Evolutionary conservation across 2,113 vertebrate genomes (phyloP), one percentile per base, ranked within the genome.

Genomic region (Megaptera novaeangliae): DNA sequence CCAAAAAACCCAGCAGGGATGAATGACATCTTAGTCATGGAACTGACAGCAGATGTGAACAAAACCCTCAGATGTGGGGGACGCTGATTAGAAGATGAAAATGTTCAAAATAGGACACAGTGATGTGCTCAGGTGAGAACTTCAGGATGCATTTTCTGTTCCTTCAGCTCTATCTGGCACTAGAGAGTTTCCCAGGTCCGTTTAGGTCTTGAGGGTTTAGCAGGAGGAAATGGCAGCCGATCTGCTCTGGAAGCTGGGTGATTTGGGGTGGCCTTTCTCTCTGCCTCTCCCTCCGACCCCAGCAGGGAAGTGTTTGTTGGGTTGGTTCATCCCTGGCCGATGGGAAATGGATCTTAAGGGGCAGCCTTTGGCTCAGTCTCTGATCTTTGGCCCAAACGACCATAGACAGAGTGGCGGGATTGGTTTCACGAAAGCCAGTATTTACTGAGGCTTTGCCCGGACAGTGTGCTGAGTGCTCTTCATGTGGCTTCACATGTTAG

Each of bases 401-500:
- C 49, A 39, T 6, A 61, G 49, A 63, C 18, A 31, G 18, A 15
- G 36, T 34, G 49, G 68, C 77, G 18, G 77, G 61, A 55, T 8
- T 8, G 59, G 23, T 34, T 41, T 80, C 59, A 27, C 3, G 8
- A 57, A 83, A 77, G 34, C 34, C 4, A 9, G 0, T 4, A 1
- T 4, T n/a, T 41, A 20, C 9, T 6, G 44, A 64, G 57, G 29
- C 80, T 74, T 46, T 39, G 41, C 2, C 36, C 64, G 8, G 36
- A 36, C 8, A 11, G 7, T 3, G 2, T 21, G 7, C 44, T 7
- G 20, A 13, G 20, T 5, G 6, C 12, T 36, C 1, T 14, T 34
- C 86, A 0, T 2, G 3, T 14, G 44, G 17, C 49, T 27, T 49
- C 29, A 1, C 0, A 0, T 10, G 23, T 29, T 27, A 18, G 10